A percentile compares a stretch with the other conserved stretches of the same genome.
Evolutionary conservation across 2,888 invertebrate species (phyloP).

Genomic region (Corythucha ciliata): DNA sequence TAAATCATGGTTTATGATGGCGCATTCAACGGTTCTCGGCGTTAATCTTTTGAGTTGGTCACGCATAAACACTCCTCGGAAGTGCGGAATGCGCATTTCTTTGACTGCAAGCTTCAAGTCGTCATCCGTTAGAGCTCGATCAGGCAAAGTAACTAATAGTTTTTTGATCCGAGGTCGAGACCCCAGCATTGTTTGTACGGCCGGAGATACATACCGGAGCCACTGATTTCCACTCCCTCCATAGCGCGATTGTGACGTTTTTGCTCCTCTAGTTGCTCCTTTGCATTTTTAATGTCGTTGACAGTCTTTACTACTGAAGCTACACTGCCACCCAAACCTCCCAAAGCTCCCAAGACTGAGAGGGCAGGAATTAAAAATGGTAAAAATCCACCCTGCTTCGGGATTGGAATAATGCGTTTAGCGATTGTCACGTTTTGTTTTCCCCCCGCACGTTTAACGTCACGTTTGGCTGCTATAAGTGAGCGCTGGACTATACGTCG

Average conservation of each 20-base stretch:
- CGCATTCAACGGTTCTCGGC: no score
- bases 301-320: constrained; percentile 2
- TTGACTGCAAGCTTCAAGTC: constrained; percentile 7
- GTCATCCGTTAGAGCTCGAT: constrained; percentile 8
- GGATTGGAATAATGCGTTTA: background rate
- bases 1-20: background rate
- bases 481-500: no score
- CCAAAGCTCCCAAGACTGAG: background rate
- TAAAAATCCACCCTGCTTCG: background rate
- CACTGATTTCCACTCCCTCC: background rate
- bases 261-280: background rate
- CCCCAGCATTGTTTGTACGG: background rate
- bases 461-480: no score
- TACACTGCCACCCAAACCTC: background rate
- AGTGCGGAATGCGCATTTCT: background rate
- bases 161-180: constrained; percentile 5
- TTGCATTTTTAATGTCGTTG: background rate
- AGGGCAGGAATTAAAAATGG: background rate
- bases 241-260: background rate
- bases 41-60: background rate
- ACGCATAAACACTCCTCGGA: constrained; percentile 15
- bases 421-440: no score
- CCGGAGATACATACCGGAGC: background rate
- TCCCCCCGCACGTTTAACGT: no score
- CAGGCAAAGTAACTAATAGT: background rate